These are phyloP conservation scores for Branchellion lobata DNA, from an alignment of 2,888 invertebrate species.

Conservation along the genomic window DNA sequence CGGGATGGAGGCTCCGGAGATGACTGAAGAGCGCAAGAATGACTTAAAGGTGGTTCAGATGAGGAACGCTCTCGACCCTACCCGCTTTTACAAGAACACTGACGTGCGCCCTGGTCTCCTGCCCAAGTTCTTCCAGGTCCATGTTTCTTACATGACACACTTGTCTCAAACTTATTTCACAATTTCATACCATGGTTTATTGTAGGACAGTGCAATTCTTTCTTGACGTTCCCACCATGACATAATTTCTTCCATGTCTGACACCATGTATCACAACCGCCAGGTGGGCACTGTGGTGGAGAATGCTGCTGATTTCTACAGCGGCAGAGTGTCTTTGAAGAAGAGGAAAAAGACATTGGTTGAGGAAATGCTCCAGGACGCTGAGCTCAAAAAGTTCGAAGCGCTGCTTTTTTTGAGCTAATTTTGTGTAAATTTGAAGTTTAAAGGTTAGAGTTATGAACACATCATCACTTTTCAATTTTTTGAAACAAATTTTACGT, in stretches of 20 bases:
- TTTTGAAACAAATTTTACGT: not conserved
- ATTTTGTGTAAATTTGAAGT: too few species aligned
- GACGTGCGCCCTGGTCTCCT: constrained; percentile 72
- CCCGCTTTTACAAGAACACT: constrained; percentile 90
- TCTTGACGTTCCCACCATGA: too few species aligned
- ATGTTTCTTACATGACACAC: constrained; percentile 50
- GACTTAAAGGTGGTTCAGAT: constrained; percentile 87
- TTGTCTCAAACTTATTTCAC: not conserved
- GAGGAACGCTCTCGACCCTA: constrained; percentile 86
- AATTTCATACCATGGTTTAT: too few species aligned
- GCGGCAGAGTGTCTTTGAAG: constrained; percentile 74
- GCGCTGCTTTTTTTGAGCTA: not conserved
- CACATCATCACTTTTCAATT: not conserved
- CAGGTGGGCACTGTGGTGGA: constrained; percentile 71
- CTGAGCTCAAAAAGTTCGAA: constrained; percentile 69
- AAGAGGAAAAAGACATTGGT: constrained; percentile 85
- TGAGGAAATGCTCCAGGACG: constrained; percentile 87
- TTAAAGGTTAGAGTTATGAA: too few species aligned
- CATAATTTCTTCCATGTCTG: too few species aligned
- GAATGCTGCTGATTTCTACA: constrained; percentile 82
- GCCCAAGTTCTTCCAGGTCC: constrained; percentile 82
- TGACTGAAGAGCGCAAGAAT: constrained; percentile 82
- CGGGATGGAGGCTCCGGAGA: constrained; percentile 80
- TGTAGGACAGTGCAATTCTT: too few species aligned
- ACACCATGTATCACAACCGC: too few species aligned